Evolutionary conservation across 2,888 invertebrate genomes (phyloP), one percentile per base, ranked within the genome.

Genomic region (Anoplius nigerrimus): DNA sequence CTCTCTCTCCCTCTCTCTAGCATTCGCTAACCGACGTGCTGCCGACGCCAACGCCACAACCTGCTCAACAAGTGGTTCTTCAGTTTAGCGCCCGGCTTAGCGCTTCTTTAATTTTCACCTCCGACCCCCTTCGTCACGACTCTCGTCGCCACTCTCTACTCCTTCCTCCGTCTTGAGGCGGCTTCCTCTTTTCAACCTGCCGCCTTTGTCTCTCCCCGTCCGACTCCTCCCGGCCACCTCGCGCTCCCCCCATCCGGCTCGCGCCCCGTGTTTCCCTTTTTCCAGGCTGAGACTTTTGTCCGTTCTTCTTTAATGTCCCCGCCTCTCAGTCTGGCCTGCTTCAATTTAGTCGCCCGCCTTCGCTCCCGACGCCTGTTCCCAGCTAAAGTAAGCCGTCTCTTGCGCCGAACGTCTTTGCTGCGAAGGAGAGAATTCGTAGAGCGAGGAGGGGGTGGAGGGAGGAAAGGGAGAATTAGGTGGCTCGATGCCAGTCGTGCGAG

Each of bases 41-140:
- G 63, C 78, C 62, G 34, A 34, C 18, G 64, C 66, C 68, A 56
- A 62, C 69, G 62, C 74, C 79, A 66, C 78, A 76, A 79, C 75
- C 81, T 78, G 86, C 80, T 88, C 88, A 88, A 88, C 88, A 88
- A 88, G 88, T 88, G 88, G 88, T 88, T 88, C 87, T 86, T 87
- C 87, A 85, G 86, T 87, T 87, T 87, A 87, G 86, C 88, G 83
- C 82, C 83, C 81, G 83, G 86, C 86, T 88, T 88, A 88, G 87
- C 86, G 87, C 87, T 87, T 87, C 86, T 85, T 87, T 88, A 87
- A 88, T 88, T 88, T 86, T 84, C 82, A 74, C 74, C 71, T 69
- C 71, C 67, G 70, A 56, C 70, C 53, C 52, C 69, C 60, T 62
- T 54, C 64, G 22, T 61, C n/a, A 45, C 45, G 51, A 42, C 66